A percentile compares a stretch with the other conserved stretches of the same genome.
These are phyloP conservation scores for Myrmophylax atrothorax DNA, from an alignment of 2,113 vertebrate species.

Conservation along the genomic window DNA sequence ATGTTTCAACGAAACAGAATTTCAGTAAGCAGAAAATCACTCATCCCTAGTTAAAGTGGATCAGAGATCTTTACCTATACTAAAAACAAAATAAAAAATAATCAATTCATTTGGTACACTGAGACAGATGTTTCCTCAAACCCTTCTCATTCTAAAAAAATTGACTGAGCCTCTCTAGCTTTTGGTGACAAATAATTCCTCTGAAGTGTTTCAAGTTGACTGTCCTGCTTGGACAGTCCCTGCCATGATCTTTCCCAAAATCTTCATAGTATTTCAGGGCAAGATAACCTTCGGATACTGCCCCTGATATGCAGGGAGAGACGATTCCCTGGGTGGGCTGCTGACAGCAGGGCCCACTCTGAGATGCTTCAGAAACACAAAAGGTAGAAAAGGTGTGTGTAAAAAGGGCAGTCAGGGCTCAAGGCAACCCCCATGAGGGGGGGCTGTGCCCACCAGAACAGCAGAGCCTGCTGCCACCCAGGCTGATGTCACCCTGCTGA, in stretches of 20 bases:
- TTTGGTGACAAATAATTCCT: not conserved
- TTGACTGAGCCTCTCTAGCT: not conserved
- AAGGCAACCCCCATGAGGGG: not conserved
- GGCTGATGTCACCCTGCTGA: not conserved
- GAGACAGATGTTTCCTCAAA: not conserved
- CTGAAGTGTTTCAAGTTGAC: not conserved
- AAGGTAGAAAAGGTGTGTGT: not conserved
- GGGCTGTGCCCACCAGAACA: not conserved
- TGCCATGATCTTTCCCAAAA: not conserved
- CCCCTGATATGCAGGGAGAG: accelerated
- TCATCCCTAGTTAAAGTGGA: not conserved
- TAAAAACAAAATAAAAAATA: not conserved
- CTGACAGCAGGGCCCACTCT: not conserved
- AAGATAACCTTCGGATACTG: not conserved
- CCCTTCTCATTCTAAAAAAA: not conserved
- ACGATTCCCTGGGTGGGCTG: not conserved
- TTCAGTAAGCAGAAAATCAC: not conserved
- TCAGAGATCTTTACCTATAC: not conserved
- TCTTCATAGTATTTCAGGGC: not conserved
- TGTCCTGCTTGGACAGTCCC: not conserved
- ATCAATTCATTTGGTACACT: not conserved
- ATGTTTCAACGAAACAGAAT: not conserved
- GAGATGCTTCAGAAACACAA: not conserved
- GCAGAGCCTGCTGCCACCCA: not conserved
- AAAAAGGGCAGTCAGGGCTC: not conserved